Base-by-base conservation (phyloP, 2,888 invertebrate species). In the Amphipoea lucens region DNA sequence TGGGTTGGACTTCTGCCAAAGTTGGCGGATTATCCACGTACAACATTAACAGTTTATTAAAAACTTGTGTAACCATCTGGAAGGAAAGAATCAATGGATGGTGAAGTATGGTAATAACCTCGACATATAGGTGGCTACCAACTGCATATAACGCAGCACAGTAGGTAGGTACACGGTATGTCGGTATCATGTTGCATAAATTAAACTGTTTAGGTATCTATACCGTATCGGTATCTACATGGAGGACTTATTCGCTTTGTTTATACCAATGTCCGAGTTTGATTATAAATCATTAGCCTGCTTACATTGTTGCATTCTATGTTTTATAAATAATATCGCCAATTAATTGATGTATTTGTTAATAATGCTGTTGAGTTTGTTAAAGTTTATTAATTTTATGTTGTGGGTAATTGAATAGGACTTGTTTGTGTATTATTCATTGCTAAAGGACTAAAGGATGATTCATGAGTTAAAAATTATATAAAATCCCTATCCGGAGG, bases 1-100 rank as follows among this genome's bases (percentile, higher is more conserved):
- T 76, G 40, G 40, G 20, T 82, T 81, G 76, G 81, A 48, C 40
- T 42, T 62, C 45, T 76, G 82, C 76, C 82, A 76, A 82, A 62
- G 4, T 66, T 76, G 14, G n/a, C 36, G 29, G n/a, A 70, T n/a
- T 66, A n/a, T 65, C 4, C 14, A 69, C 42, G 17, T 65, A n/a
- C 73, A 40, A n/a, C 73, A 40, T 20, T 36, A 51, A 4, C 4
- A 20, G 40, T 20, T 42, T 74, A 42, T 29, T 71, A 45, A 23
- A 57, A 23, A 29, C 29, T 57, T 73, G 23, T 63, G 7, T 23
- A 36, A 42, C 2, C 14, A 20, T n/a, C 42, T 51, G 36, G 17
- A 75, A 70, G 7, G 2, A 74, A 60, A 48, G 0, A 40, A 66
- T 70, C 42, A 67, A 48, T 74, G 48, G 54, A 70, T 69, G 2